Conservation (phyloP, 2,797 vertebrate genomes). For the Argya squamiceps region DNA sequence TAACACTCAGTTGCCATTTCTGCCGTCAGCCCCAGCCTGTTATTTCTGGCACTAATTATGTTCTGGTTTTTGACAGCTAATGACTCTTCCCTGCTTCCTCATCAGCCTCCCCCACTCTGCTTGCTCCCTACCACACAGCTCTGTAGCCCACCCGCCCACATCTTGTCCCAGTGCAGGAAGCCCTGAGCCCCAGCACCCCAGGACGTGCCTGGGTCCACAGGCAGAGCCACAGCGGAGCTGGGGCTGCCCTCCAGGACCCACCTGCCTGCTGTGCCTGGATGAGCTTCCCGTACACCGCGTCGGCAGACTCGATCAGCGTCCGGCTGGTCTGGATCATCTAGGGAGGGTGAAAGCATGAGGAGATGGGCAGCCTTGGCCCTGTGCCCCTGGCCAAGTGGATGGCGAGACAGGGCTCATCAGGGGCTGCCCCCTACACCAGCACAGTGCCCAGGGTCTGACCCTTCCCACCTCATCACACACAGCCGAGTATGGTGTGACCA, state of each 20-base stretch:
- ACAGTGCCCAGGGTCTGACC: fast-evolving
- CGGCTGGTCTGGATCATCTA: constrained; percentile 94
- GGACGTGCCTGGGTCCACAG: fast-evolving
- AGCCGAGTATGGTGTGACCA: background rate
- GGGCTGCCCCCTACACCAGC: no score
- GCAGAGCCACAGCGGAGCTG: fast-evolving
- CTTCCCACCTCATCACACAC: fast-evolving
- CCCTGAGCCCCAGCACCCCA: background rate
- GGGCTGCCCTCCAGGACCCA: constrained; percentile 36
- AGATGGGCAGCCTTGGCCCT: background rate
- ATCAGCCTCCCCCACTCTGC: constrained; percentile 26
- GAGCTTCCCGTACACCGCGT: constrained; percentile 86
- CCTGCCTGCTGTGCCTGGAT: constrained; percentile 91
- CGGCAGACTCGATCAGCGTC: constrained; percentile 89
- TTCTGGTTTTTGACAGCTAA: constrained; percentile 48
- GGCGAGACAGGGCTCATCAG: background rate
- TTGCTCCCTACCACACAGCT: background rate
- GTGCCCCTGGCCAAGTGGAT: fast-evolving
- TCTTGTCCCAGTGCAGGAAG: background rate
- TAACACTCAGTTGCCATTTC: constrained; percentile 32
- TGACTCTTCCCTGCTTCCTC: constrained; percentile 48
- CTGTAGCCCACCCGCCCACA: background rate
- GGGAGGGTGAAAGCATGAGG: background rate
- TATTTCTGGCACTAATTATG: constrained; percentile 65
- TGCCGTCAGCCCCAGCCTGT: constrained; percentile 35